Base-by-base conservation (phyloP, 2,113 vertebrate species). In the Miniopterus natalensis region DNA sequence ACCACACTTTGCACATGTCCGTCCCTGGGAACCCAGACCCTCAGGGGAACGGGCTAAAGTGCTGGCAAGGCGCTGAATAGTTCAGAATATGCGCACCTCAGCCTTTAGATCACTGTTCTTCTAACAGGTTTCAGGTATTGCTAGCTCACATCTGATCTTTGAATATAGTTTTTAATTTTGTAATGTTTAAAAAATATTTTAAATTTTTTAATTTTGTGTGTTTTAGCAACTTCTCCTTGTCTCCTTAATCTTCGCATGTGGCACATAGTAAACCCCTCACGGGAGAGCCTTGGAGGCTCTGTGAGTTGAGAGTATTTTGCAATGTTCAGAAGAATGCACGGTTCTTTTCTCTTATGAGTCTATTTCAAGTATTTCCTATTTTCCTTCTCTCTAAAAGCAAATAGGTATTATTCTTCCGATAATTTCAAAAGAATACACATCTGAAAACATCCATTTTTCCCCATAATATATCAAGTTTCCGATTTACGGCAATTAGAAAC, bases 321-420 rank as follows among this genome's bases (percentile, higher is more conserved):
- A 47, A 2, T 61, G 17, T 61, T 70, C 27, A 8, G 83, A 23
- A 87, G 85, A 87, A 70, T 74, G 17, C 27, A 92, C 3, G 31
- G 79, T 66, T 80, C 25, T 27, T 68, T 84, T 71, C 23, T 45
- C 20, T 31, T 79, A 42, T 6, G 17, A 63, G 36, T 57, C 9
- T 23, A 53, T 65, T 85, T 88, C 23, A 74, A 79, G 57, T 84
- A 45, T 49, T 77, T 31, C 27, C 27, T 71, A 5, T 40, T 84
- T 94, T 74, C 36, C 66, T 73, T 53, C n/a, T 83, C 40, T 45
- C 92, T 70, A 77, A 51, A 90, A 63, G 27, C 47, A 91, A 84
- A 78, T 84, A 11, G 3, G 8, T 83, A 1, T 53, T 73, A 51
- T 42, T 49, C 17, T 90, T 66, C 87, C 25, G 74, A 53, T 68